Evolutionary conservation across 2,113 vertebrate species (phyloP).

Genomic region (Macaca mulatta): DNA sequence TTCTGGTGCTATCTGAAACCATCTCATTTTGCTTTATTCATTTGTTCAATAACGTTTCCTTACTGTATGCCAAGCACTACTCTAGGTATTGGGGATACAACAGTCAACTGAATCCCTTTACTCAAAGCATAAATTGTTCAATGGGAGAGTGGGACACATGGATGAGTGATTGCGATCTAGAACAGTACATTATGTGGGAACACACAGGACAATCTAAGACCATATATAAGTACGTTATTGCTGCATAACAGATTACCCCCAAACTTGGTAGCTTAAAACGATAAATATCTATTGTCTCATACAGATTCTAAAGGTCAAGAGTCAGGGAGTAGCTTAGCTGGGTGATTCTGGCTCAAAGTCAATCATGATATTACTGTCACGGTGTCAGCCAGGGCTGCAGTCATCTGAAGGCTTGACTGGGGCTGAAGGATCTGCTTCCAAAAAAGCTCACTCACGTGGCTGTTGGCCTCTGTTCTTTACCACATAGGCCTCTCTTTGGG

Average conservation of each 20-base stretch:
- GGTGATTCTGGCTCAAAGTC: background rate
- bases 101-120: background rate
- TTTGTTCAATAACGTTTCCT: background rate
- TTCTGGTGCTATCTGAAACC: background rate
- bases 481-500: background rate
- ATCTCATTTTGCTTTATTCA: background rate
- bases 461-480: background rate
- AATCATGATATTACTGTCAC: background rate
- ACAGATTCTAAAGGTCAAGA: background rate
- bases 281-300: background rate
- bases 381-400: background rate
- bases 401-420: background rate
- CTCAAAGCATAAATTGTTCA: background rate
- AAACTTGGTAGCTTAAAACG: slow-evolving; percentile 23
- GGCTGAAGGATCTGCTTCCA: background rate
- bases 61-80: background rate
- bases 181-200: background rate
- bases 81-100: background rate
- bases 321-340: background rate
- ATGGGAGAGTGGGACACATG: background rate
- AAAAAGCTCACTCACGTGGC: background rate
- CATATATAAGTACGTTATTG: slow-evolving; percentile 8
- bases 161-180: background rate
- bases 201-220: background rate
- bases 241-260: background rate